These are phyloP conservation scores for Bucorvus abyssinicus DNA, from an alignment of 2,797 vertebrate genomes.

Conservation along the genomic window DNA sequence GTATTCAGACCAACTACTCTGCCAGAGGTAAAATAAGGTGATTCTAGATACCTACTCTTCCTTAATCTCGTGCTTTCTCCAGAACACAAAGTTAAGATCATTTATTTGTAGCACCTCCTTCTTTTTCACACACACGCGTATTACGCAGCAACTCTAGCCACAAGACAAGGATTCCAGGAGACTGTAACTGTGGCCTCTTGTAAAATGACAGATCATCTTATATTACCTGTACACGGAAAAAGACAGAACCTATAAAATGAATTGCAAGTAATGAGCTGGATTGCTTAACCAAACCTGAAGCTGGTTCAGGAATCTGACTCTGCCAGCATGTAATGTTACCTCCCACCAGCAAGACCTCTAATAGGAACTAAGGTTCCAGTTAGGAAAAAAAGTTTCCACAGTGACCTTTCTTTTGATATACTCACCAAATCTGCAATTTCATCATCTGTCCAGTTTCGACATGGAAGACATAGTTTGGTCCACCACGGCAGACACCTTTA, in stretches of 20 bases:
- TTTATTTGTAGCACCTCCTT: not conserved
- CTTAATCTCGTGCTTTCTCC: not conserved
- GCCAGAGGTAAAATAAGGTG: constrained; percentile 14
- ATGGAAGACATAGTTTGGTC: not conserved
- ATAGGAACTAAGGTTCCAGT: not conserved
- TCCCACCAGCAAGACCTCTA: not conserved
- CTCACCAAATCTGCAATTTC: not conserved
- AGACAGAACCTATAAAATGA: not conserved
- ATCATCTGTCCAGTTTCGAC: not conserved
- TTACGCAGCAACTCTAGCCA: not conserved
- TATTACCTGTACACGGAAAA: not conserved
- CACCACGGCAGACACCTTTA: not conserved
- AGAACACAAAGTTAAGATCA: not conserved
- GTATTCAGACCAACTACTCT: not conserved
- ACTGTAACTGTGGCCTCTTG: not conserved
- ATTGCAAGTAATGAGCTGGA: not conserved
- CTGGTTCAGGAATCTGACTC: not conserved
- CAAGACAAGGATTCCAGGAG: not conserved
- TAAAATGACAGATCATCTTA: not conserved
- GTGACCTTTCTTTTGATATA: not conserved
- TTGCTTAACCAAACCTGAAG: not conserved
- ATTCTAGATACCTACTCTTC: not conserved
- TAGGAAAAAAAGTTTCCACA: not conserved
- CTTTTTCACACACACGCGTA: not conserved
- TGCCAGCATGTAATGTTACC: not conserved